Conservation (phyloP, 35 echinoderm and acorn worm species). For the Hemicentrotus pulcherrimus region DNA sequence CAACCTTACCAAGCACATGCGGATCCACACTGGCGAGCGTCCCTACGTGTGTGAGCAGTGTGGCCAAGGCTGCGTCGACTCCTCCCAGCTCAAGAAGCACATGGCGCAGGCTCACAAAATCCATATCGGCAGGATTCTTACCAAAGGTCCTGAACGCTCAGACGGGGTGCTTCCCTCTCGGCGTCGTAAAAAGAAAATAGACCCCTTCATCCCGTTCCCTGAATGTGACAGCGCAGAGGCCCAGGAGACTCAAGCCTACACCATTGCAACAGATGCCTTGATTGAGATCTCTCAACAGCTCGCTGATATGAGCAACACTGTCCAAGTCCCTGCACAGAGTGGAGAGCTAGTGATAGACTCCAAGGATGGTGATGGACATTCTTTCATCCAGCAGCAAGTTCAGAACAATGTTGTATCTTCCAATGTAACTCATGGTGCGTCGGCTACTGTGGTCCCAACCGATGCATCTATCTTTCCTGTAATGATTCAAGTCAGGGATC, state of each 20-base stretch:
- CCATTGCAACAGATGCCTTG: conserved; percentile 28
- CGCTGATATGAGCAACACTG: not conserved
- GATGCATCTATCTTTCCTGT: not conserved
- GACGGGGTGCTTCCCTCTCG: not conserved
- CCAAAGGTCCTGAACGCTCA: not conserved
- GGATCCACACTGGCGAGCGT: conserved; percentile 34
- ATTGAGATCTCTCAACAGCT: conserved; percentile 45
- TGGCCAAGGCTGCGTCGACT: conserved; percentile 11
- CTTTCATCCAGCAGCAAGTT: not conserved
- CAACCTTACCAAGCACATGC: conserved; percentile 44
- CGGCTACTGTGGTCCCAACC: not conserved
- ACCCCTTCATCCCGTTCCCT: not conserved
- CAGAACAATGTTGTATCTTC: not conserved
- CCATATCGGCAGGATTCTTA: not conserved
- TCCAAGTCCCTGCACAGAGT: not conserved
- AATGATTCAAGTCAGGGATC: not conserved
- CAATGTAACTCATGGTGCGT: not conserved
- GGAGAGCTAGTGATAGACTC: not conserved
- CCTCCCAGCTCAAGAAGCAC: conserved; percentile 50
- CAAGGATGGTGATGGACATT: not conserved
- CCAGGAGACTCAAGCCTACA: not conserved
- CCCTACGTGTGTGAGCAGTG: conserved; percentile 37
- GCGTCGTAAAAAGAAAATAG: not conserved
- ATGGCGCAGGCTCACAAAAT: not conserved
- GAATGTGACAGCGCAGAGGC: not conserved